Conservation (phyloP, 2,797 vertebrate species). For the Onychomys leucogaster region DNA sequence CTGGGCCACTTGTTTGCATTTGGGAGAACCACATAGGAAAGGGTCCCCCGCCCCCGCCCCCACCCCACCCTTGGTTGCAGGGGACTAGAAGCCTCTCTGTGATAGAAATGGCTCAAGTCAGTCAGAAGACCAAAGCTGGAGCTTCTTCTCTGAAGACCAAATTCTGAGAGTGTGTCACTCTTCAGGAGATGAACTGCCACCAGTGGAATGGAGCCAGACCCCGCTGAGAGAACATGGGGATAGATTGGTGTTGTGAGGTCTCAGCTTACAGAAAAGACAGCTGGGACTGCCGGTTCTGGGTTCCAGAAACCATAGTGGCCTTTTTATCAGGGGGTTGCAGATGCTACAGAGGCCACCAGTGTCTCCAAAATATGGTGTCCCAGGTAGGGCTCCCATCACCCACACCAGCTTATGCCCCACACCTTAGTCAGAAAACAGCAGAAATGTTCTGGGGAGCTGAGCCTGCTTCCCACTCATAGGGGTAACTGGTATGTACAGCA, state of each 20-base stretch:
- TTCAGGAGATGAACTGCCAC: fast-evolving
- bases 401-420: not conserved
- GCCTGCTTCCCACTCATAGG: fast-evolving
- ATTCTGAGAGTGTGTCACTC: not conserved
- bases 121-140: too few relatives aligned
- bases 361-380: fast-evolving
- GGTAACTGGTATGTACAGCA: fast-evolving
- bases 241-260: not conserved
- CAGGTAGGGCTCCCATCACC: not conserved
- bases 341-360: not conserved
- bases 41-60: too few relatives aligned
- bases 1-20: too few relatives aligned
- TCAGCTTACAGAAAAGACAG: too few relatives aligned
- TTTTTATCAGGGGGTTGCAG: not conserved
- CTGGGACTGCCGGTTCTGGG: too few relatives aligned
- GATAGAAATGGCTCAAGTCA: not conserved
- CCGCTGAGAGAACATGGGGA: fast-evolving
- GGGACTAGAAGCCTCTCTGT: fast-evolving
- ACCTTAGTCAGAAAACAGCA: not conserved
- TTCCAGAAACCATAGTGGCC: fast-evolving
- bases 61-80: too few relatives aligned
- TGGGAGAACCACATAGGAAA: not conserved
- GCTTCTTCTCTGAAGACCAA: not conserved
- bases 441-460: fast-evolving
- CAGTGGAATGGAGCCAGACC: not conserved